Percentiles rank a stretch among this genome's conserved stretches.
Conservation (phyloP, 2,113 vertebrate genomes). For the Leptobrachium ailaonicum region DNA sequence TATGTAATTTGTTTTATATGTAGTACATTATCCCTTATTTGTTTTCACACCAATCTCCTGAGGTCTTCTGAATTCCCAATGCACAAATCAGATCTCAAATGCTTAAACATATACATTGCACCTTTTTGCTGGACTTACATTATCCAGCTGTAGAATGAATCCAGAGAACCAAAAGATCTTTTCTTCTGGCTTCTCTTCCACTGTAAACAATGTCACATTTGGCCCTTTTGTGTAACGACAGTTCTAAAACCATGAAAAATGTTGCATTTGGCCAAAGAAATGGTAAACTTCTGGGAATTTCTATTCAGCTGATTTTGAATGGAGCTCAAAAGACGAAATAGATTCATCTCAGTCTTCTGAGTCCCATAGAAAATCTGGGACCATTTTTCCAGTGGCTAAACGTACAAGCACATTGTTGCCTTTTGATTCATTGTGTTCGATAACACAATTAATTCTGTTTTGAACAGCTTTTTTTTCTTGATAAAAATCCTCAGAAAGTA, state of each 20-base stretch:
- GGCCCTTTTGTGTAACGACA: conserved; percentile 67
- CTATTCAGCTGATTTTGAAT: conserved; percentile 64
- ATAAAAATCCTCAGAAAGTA: conserved; percentile 58
- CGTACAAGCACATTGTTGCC: conserved; percentile 54
- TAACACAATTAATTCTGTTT: conserved; percentile 60
- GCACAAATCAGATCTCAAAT: conserved; percentile 52
- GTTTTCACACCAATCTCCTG: conserved; percentile 54
- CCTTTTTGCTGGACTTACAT: conserved; percentile 50
- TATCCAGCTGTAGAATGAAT: conserved; percentile 55
- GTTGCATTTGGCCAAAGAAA: conserved; percentile 67
- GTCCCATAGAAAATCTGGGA: conserved; percentile 59
- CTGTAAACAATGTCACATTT: conserved; percentile 65
- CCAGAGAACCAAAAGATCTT: conserved; percentile 54
- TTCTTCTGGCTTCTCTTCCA: conserved; percentile 62
- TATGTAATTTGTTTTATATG: conserved; percentile 22
- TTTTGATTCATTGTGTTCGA: conserved; percentile 59
- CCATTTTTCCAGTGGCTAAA: conserved; percentile 51
- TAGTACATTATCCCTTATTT: conserved; percentile 52
- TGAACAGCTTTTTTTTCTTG: conserved; percentile 59
- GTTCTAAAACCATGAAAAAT: conserved; percentile 68
- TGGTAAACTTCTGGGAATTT: conserved; percentile 68
- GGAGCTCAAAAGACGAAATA: conserved; percentile 57
- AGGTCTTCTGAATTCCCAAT: conserved; percentile 52
- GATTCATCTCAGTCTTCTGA: conserved; percentile 56
- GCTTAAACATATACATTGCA: conserved; percentile 55